Base-by-base conservation (phyloP, 2,797 vertebrate species). In the Sparidentex hasta region DNA sequence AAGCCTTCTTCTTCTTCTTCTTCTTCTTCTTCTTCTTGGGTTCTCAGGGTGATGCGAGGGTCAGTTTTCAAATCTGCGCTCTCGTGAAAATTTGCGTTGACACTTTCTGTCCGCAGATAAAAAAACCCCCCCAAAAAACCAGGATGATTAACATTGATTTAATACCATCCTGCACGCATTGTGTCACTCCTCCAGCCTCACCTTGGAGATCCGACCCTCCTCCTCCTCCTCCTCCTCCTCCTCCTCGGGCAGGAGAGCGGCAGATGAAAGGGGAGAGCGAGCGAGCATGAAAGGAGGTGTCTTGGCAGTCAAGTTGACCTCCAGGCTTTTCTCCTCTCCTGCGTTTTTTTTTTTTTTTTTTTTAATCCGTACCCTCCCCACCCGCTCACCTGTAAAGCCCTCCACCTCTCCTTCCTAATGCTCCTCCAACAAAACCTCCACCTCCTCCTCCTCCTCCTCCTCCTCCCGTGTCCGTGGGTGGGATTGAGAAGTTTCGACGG, bases 201-300 rank as follows among this genome's bases (percentile, higher is more conserved):
- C 85, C 85, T 78, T 3, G 5, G 0, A 72, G 69, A 76, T 44
- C 63, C 57, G 3, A 16, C 0, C 23, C 52, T 21, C 29, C n/a
- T 12, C 56, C 44, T 33, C 21, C 44, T 4, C 57, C 16, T 6
- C 56, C 52, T 51, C 21, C 20, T 11, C 27, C 16, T 0, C 46
- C 18, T 64, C 83, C 68, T 66, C 81, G 55, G 83, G 87, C 89
- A 46, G 87, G 50, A 91, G 82, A 27, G 27, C 33, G 5, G 82
- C 65, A 92, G 85, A 93, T 94, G 88, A 95, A 94, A 95, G 92
- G 65, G 52, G 27, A 85, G 81, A 71, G n/a, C 3, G 50, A 74
- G 80, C 4, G 50, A 86, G 83, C 83, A 83, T 93, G 88, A 94
- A 92, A 92, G 87, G 65, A 86, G 65, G 38, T 13, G 72, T 88